Conservation (phyloP, 1,140 invertebrate species). For the Liolophura sinensis region DNA sequence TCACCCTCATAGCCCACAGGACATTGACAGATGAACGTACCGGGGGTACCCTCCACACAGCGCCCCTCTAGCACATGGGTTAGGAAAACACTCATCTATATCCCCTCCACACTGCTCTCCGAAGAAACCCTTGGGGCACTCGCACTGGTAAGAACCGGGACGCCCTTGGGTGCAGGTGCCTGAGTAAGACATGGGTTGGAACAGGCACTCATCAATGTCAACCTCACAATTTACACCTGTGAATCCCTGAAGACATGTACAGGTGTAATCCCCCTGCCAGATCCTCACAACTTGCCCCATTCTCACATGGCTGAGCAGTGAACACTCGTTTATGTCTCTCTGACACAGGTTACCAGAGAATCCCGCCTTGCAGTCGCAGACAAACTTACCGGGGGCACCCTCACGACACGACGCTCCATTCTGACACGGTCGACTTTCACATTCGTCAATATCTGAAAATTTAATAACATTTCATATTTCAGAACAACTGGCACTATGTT, state of each 20-base stretch:
- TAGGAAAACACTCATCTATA: conserved; percentile 91
- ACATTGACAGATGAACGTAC: conserved; percentile 44
- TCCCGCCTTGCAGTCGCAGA: conserved; percentile 83
- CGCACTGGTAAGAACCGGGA: conserved; percentile 15
- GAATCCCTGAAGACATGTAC: conserved; percentile 70
- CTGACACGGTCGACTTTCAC: conserved; percentile 28
- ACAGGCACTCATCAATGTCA: conserved; percentile 15
- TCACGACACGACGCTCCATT: conserved; percentile 53
- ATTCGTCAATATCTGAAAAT: conserved; percentile 25
- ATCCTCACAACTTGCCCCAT: conserved; percentile 18
- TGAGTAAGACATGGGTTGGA: conserved; percentile 12
- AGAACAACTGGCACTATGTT: neutral
- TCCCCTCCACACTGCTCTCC: conserved; percentile 68
- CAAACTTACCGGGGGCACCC: conserved; percentile 42
- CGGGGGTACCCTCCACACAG: conserved; percentile 50
- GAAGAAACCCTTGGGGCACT: conserved; percentile 19
- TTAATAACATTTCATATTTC: neutral
- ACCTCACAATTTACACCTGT: conserved; percentile 27
- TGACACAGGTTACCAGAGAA: conserved; percentile 67
- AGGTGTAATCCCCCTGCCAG: conserved; percentile 68
- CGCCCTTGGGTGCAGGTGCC: conserved; percentile 12
- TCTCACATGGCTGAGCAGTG: conserved; percentile 3
- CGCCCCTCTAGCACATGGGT: conserved; percentile 88
- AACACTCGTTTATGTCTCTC: too few relatives aligned
- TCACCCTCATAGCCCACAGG: conserved; percentile 67